Evolutionary conservation across 2,888 invertebrate genomes (phyloP), one percentile per base, ranked within the genome.

Genomic region (Xestia c-nigrum): DNA sequence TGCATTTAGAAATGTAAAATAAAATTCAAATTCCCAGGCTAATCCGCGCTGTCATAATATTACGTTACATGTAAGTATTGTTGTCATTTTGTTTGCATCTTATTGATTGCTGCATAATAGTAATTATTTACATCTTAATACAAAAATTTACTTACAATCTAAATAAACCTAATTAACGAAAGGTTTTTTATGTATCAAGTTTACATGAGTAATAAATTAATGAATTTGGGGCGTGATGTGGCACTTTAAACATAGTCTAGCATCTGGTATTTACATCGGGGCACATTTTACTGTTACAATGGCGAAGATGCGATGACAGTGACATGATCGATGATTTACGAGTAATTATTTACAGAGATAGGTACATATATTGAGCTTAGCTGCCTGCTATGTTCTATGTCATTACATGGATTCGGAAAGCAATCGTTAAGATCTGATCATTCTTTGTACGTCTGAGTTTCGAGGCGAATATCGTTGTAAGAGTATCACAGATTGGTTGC

Each of bases 181-280:
- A 93, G 90, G 31, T 90, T 91, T 94, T 93, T 92, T 91, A 94
- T 92, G 92, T 92, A 92, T 93, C 93, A 92, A 94, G 90, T 91
- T 93, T 90, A 90, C 90, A 94, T 96, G 95, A 95, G 92, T 92
- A 96, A 96, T 96, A 96, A 96, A 96, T 96, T 96, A 96, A 96
- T 96, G 96, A 95, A 94, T 94, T 95, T 94, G 92, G 90, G 90
- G 88, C 87, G 92, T 92, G 90, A 92, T 92, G 94, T 95, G 96
- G 95, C 94, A 95, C 94, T 91, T 93, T 82, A 85, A 89, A 88
- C 79, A 81, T 90, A 89, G 80, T 89, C 87, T 89, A 87, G 87
- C 87, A 85, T 90, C 89, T 89, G 91, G 91, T 95, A 94, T 94
- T 91, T 94, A 94, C 94, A 94, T 90, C 87, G 83, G 89, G 83